phyloP scores from a whole-genome alignment of 2,888 invertebrate species.

The Nomada fabriciana region DNA sequence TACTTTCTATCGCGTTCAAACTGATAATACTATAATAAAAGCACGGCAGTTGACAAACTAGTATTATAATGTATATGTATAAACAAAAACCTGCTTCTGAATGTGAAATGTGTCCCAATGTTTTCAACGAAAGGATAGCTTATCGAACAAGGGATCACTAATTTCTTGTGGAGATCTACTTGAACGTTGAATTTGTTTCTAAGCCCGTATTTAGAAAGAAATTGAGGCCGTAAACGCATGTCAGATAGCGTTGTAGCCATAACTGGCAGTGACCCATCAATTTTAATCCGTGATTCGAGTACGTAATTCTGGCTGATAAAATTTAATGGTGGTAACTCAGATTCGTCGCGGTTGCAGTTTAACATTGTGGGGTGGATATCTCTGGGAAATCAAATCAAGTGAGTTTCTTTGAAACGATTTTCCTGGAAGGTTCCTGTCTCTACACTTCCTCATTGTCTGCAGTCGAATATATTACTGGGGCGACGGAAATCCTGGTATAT shows the following conservation, averaged over 20 bases:
- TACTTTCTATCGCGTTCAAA: too few relatives aligned
- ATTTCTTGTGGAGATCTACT: not conserved
- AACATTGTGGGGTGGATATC: not conserved
- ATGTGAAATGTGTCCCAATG: too few relatives aligned
- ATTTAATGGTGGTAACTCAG: slow-evolving; percentile 44
- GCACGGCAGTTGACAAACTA: too few relatives aligned
- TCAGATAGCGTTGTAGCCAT: slow-evolving; percentile 50
- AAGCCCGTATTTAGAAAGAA: slow-evolving; percentile 32
- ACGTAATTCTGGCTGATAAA: slow-evolving; percentile 62
- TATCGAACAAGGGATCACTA: not conserved
- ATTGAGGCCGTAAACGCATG: slow-evolving; percentile 37
- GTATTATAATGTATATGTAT: too few relatives aligned
- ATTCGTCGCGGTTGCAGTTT: slow-evolving; percentile 23
- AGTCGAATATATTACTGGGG: slow-evolving; percentile 1
- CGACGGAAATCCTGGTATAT: not conserved
- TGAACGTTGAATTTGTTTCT: slow-evolving; percentile 7
- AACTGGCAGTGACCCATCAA: slow-evolving; percentile 61
- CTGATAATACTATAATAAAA: too few relatives aligned
- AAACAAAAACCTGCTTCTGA: too few relatives aligned
- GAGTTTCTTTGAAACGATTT: slow-evolving; percentile 15
- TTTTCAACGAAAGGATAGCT: not conserved
- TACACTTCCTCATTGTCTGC: slow-evolving; percentile 1
- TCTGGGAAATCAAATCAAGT: slow-evolving; percentile 21
- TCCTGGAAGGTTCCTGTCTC: not conserved
- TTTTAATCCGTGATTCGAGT: slow-evolving; percentile 59